Conservation (phyloP, 2,888 invertebrate genomes). For the Eudasyphora cyanicolor region DNA sequence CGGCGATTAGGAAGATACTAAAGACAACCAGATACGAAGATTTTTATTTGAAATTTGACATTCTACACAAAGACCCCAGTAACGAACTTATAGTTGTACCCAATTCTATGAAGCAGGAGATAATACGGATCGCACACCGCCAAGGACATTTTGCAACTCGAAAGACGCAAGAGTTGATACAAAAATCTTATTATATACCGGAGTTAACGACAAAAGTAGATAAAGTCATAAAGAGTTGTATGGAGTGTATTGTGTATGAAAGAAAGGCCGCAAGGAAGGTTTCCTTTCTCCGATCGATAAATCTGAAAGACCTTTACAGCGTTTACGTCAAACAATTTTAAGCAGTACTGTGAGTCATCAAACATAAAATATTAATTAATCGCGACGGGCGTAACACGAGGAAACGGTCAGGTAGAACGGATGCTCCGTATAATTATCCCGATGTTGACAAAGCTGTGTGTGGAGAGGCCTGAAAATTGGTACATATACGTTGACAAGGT, state of each 20-base stretch:
- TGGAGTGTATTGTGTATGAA: conserved; percentile 59
- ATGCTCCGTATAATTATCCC: conserved; percentile 72
- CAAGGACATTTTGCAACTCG: conserved; percentile 73
- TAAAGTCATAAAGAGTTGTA: conserved; percentile 45
- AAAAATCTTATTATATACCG: conserved; percentile 70
- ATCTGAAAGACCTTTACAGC: conserved; percentile 71
- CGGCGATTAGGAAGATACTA: conserved; percentile 37
- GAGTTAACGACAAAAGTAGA: conserved; percentile 38
- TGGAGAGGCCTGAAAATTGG: conserved; percentile 32
- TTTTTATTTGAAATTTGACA: conserved; percentile 38
- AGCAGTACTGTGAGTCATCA: conserved; percentile 71
- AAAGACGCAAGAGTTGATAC: conserved; percentile 69
- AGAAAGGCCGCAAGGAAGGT: conserved; percentile 74
- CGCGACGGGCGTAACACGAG: conserved; percentile 70
- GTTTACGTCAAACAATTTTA: conserved; percentile 75
- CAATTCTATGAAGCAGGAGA: conserved; percentile 69
- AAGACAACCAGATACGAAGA: conserved; percentile 41
- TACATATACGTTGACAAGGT: conserved; percentile 28
- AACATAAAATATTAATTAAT: conserved; percentile 69
- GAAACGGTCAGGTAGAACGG: conserved; percentile 76
- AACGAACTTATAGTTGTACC: conserved; percentile 71
- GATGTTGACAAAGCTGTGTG: conserved; percentile 73
- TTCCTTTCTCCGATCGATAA: conserved; percentile 72
- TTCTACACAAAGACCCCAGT: conserved; percentile 45
- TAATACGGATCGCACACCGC: conserved; percentile 73